Conservation (phyloP, 2,888 invertebrate genomes). For the Drosophila quinaria region DNA sequence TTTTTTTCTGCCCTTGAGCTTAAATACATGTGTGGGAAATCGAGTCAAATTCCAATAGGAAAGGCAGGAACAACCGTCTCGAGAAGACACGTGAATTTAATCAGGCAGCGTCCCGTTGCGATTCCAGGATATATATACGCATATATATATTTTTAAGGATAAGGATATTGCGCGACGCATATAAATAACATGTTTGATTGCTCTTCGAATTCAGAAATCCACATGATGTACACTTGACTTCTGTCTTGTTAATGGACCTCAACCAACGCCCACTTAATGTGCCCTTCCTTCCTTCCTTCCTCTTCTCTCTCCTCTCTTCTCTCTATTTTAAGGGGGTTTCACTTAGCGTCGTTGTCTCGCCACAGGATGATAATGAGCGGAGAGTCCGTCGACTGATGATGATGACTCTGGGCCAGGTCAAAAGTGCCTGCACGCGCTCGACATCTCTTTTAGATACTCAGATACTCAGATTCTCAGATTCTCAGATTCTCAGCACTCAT, state of each 20-base stretch:
- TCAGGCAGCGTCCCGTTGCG: slow-evolving; percentile 70
- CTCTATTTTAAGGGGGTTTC: background rate
- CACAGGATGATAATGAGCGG: slow-evolving; percentile 66
- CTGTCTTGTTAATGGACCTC: slow-evolving; percentile 45
- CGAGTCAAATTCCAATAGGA: slow-evolving; percentile 73
- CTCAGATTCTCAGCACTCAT: background rate
- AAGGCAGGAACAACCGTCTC: slow-evolving; percentile 57
- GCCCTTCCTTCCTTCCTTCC: too few species aligned
- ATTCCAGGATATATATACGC: slow-evolving; percentile 23
- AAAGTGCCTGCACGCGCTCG: slow-evolving; percentile 71
- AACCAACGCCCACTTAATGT: slow-evolving; percentile 52
- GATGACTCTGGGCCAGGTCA: slow-evolving; percentile 4
- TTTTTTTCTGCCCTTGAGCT: background rate
- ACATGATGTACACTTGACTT: slow-evolving; percentile 11
- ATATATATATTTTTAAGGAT: background rate
- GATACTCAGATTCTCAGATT: background rate
- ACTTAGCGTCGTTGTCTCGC: slow-evolving; percentile 57
- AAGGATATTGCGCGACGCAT: slow-evolving; percentile 57
- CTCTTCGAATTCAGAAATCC: slow-evolving; percentile 17
- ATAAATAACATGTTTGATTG: slow-evolving; percentile 78
- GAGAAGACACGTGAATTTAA: slow-evolving; percentile 81
- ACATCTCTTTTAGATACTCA: slow-evolving; percentile 18
- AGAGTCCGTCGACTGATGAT: slow-evolving; percentile 22
- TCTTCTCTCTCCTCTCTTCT: background rate
- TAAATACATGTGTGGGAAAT: slow-evolving; percentile 16